These are phyloP conservation scores for Epizoanthus scotinus DNA, from an alignment of 92 coral and sea anemone genomes.

Conservation along the genomic window DNA sequence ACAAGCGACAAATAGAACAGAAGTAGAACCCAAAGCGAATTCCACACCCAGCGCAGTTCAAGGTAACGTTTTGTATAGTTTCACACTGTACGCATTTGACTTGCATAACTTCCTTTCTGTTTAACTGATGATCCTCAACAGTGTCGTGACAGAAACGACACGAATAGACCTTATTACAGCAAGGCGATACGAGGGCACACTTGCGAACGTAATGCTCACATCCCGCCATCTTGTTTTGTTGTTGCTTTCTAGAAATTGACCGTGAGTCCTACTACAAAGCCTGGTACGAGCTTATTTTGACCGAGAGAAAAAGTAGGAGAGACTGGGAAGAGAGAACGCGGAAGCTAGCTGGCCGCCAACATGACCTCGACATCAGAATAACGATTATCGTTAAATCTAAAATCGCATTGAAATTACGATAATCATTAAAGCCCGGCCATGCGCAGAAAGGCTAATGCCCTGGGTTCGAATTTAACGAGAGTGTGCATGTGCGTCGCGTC, in stretches of 20 bases:
- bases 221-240: conserved; percentile 41
- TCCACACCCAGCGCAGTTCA: conserved; percentile 67
- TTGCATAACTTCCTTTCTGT: conserved; percentile 74
- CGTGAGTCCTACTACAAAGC: background rate
- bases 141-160: conserved; percentile 91
- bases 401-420: too few species aligned
- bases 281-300: conserved; percentile 1
- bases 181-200: conserved; percentile 85
- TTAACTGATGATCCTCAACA: conserved; percentile 69
- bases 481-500: too few species aligned
- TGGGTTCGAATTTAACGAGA: too few species aligned
- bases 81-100: conserved; percentile 87
- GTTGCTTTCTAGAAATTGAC: background rate
- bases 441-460: too few species aligned
- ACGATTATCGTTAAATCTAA: too few species aligned
- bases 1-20: conserved; percentile 83
- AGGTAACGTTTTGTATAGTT: conserved; percentile 61
- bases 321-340: too few species aligned
- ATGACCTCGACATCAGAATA: too few species aligned
- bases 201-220: conserved; percentile 88
- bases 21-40: conserved; percentile 91
- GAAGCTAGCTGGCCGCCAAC: too few species aligned
- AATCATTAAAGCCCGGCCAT: too few species aligned
- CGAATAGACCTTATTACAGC: conserved; percentile 81
- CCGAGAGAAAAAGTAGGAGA: too few species aligned